phyloP scores from a whole-genome alignment of 2,888 invertebrate genomes.

The Blera fallax region DNA sequence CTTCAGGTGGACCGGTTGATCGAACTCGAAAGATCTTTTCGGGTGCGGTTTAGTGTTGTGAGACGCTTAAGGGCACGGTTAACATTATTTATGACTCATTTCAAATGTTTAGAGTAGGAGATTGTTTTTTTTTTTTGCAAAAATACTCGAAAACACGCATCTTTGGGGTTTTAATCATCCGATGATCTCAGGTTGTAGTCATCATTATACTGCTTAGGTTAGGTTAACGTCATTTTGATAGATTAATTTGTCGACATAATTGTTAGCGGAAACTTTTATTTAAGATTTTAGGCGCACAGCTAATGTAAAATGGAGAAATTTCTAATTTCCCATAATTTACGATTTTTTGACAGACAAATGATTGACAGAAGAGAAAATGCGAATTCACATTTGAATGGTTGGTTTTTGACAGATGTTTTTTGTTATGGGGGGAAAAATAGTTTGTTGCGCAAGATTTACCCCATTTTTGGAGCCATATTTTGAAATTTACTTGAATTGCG shows the following conservation, averaged over 20 bases:
- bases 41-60: slow-evolving; percentile 23
- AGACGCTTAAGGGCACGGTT: slow-evolving; percentile 1
- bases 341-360: neutral
- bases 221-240: neutral
- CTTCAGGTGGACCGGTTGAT: slow-evolving; percentile 18
- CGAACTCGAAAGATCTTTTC: neutral
- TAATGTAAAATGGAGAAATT: neutral
- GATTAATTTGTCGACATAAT: neutral
- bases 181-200: neutral
- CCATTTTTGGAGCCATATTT: neutral
- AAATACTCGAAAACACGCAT: neutral
- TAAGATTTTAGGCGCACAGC: neutral
- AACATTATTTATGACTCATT: slow-evolving; percentile 13
- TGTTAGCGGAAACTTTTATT: neutral
- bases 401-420: neutral
- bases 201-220: neutral
- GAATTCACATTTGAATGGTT: neutral
- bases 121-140: neutral
- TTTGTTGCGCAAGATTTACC: neutral
- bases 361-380: slow-evolving; percentile 28
- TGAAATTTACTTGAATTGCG: neutral
- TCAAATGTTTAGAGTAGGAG: neutral
- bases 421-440: neutral
- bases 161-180: neutral
- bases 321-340: neutral